Conservation (phyloP, 2,113 vertebrate species). For the Oreochromis aureus region DNA sequence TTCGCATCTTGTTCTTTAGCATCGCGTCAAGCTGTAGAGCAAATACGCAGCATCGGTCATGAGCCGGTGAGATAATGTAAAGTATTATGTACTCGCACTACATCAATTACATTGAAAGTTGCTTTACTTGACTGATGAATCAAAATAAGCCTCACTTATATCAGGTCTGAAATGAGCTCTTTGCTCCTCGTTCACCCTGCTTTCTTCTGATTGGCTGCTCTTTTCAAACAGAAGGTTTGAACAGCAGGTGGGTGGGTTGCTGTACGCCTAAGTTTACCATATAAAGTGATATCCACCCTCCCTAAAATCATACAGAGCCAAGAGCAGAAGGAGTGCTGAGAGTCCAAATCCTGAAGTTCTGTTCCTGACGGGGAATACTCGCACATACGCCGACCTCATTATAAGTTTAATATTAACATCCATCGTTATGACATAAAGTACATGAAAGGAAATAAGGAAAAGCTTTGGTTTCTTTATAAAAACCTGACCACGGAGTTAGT, state of each 20-base stretch:
- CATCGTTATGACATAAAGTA: neutral
- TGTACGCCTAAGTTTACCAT: neutral
- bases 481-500: neutral
- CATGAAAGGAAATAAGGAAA: neutral
- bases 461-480: neutral
- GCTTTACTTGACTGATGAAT: neutral
- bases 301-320: neutral
- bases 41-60: neutral
- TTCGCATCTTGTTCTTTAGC: neutral
- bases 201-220: neutral
- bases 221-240: neutral
- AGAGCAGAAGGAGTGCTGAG: neutral
- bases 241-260: neutral
- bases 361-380: neutral
- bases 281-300: neutral
- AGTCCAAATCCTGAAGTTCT: neutral
- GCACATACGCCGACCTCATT: neutral
- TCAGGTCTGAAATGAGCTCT: neutral
- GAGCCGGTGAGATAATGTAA: neutral
- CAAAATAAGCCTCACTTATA: neutral
- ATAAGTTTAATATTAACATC: neutral
- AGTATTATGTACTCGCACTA: neutral
- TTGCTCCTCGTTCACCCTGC: neutral
- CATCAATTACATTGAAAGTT: neutral
- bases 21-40: neutral